These are phyloP conservation scores for Drosophila ercepeae DNA, from an alignment of 1,140 invertebrate species.

Conservation along the genomic window DNA sequence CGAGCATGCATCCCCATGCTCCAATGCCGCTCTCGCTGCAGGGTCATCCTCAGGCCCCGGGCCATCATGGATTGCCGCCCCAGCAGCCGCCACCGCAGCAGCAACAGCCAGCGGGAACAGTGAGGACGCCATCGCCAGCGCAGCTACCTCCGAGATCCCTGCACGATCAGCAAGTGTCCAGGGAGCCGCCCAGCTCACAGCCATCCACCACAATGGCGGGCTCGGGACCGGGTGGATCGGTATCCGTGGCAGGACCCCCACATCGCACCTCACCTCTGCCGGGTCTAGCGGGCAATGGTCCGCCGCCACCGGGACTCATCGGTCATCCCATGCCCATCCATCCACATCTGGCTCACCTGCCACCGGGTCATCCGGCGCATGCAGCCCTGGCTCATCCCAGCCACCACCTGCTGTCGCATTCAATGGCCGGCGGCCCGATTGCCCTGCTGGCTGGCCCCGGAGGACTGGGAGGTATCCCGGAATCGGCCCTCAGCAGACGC, in stretches of 20 bases:
- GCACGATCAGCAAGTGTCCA: constrained; percentile 64
- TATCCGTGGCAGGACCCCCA: constrained; percentile 66
- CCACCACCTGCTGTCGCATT: constrained; percentile 78
- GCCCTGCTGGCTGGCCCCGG: constrained; percentile 72
- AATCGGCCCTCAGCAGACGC: constrained; percentile 74
- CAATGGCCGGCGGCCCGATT: constrained; percentile 73
- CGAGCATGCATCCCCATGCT: constrained; percentile 71
- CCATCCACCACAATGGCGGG: constrained; percentile 60
- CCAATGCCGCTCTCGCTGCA: constrained; percentile 76
- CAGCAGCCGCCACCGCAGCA: constrained; percentile 82
- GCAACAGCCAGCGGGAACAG: constrained; percentile 74
- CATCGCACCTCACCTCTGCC: constrained; percentile 78
- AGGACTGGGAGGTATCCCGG: constrained; percentile 70
- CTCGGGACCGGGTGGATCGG: constrained; percentile 39
- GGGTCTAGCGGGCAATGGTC: constrained; percentile 58
- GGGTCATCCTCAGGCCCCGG: constrained; percentile 61
- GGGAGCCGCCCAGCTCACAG: constrained; percentile 58
- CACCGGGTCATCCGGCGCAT: constrained; percentile 80
- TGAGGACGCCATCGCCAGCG: constrained; percentile 78
- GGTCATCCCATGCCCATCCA: constrained; percentile 80
- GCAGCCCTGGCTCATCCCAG: constrained; percentile 73
- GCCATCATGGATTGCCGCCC: constrained; percentile 59
- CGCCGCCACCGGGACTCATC: constrained; percentile 68
- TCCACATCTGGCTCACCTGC: constrained; percentile 76
- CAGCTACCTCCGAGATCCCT: constrained; percentile 69